phyloP scores from a whole-genome alignment of 2,113 vertebrate species.

The Nothobranchius kuhntae region DNA sequence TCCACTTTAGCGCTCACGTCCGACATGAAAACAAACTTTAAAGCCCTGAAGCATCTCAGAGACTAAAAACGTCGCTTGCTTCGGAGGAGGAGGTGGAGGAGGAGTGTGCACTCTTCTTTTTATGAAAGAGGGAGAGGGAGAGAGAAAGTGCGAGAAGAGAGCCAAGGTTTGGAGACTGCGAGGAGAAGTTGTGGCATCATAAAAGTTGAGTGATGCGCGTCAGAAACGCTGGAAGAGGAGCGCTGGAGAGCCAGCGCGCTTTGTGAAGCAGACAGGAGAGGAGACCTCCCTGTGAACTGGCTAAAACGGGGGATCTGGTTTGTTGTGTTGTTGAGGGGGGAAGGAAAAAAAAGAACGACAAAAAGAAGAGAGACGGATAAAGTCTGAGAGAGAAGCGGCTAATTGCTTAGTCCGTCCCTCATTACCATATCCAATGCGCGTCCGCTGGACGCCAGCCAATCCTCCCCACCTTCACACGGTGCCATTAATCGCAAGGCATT shows the following conservation, averaged over 20 bases:
- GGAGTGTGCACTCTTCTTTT: conserved; percentile 9
- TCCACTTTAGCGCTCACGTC: conserved; percentile 22
- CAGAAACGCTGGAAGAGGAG: conserved; percentile 46
- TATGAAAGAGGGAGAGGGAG: not conserved
- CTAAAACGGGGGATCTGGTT: conserved; percentile 74
- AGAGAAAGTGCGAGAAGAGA: conserved; percentile 29
- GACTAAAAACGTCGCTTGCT: conserved; percentile 43
- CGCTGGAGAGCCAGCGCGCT: conserved; percentile 43
- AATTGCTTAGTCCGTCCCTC: conserved; percentile 93
- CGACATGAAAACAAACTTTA: conserved; percentile 31
- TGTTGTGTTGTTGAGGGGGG: conserved; percentile 68
- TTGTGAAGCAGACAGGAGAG: conserved; percentile 50
- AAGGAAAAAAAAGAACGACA: conserved; percentile 59
- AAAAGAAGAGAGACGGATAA: conserved; percentile 81
- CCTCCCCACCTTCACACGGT: conserved; percentile 76
- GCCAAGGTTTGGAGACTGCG: conserved; percentile 28
- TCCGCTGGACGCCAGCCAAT: conserved; percentile 90
- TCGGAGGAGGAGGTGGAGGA: conserved; percentile 28
- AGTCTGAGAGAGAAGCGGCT: conserved; percentile 85
- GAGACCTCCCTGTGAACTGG: conserved; percentile 77
- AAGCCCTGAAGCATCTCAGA: conserved; percentile 25
- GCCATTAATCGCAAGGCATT: conserved; percentile 93
- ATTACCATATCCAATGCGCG: conserved; percentile 94
- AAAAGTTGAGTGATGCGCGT: conserved; percentile 52
- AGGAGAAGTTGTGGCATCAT: conserved; percentile 38